Evolutionary conservation across 2,797 vertebrate species (phyloP), one percentile per base, ranked within the genome.

Genomic region (Apogon talboti): DNA sequence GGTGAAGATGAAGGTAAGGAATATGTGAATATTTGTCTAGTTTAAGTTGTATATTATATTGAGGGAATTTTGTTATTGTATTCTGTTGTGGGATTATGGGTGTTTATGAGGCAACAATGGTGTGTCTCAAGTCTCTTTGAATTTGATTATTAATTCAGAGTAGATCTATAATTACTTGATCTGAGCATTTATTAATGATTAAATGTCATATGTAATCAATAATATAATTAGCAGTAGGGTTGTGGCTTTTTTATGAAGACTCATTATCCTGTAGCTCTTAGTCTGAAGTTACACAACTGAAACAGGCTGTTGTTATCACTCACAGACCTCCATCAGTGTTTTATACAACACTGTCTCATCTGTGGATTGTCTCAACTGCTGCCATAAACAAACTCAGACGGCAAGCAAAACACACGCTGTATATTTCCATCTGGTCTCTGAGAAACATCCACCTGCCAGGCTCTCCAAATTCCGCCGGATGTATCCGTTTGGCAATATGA

Each of bases 381-480:
- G 70, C 64, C 52, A 71, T 71, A 82, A 76, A 83, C 85, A 85
- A 81, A 78, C 74, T 82, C 66, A 55, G 54, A 80, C 67, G 55
- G 73, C 64, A 43, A 69, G 57, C 75, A 28, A 56, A 56, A 78
- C 78, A 65, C 42, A 55, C 35, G 54, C 59, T 73, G 47, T 81
- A 72, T 76, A 82, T 88, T 85, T 88, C 70, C 78, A 62, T 83
- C 78, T 81, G 80, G 67, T 66, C 70, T 72, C 66, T 78, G 76
- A 81, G 76, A 84, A 83, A 64, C 42, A 2, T 83, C 75, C 86
- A 89, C 84, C 83, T 89, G 82, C 84, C 86, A 85, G 78, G 66
- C 80, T 87, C 84, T 82, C 79, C 82, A 80, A 48, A 58, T 84
- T 82, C 84, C 46, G 68, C 80, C 62, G 84, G 81, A 81, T 82